Evolutionary conservation across 2,113 vertebrate genomes (phyloP).

Genomic region (Macquaria ambigua): DNA sequence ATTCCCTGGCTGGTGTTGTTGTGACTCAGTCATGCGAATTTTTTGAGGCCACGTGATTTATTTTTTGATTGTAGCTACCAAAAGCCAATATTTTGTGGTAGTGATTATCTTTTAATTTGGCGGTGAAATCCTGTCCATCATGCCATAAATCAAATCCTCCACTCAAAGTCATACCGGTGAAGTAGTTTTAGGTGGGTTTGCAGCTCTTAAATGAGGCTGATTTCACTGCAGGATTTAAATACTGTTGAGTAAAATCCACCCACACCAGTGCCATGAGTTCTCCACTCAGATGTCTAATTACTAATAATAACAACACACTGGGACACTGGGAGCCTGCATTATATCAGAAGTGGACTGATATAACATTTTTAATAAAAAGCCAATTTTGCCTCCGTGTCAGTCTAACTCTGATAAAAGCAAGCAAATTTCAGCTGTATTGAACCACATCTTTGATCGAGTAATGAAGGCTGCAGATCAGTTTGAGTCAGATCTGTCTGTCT

Average conservation of each 20-base stretch:
- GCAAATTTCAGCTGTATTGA: constrained; percentile 1
- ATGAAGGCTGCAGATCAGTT: constrained; percentile 33
- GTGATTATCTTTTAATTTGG: constrained; percentile 21
- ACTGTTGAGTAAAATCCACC: constrained; percentile 28
- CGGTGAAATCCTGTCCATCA: background rate
- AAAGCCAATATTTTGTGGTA: constrained; percentile 11
- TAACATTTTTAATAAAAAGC: constrained; percentile 20
- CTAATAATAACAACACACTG: constrained; percentile 18
- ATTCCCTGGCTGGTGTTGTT: background rate
- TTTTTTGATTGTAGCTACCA: background rate
- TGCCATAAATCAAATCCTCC: constrained; percentile 18
- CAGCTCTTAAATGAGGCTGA: constrained; percentile 26
- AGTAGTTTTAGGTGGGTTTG: background rate
- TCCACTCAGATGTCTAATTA: constrained; percentile 24
- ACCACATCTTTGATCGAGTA: constrained; percentile 32
- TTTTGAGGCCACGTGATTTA: background rate
- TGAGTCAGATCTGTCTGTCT: constrained; percentile 18
- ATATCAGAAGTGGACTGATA: background rate
- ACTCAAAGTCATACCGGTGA: background rate
- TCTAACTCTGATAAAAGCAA: background rate
- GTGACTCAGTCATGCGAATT: constrained; percentile 24
- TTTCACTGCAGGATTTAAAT: constrained; percentile 28
- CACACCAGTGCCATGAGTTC: constrained; percentile 3
- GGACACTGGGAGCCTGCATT: constrained; percentile 10
- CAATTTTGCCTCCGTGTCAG: background rate